Conservation (phyloP, 2,888 invertebrate genomes). For the Stenchaetothrips biformis region DNA sequence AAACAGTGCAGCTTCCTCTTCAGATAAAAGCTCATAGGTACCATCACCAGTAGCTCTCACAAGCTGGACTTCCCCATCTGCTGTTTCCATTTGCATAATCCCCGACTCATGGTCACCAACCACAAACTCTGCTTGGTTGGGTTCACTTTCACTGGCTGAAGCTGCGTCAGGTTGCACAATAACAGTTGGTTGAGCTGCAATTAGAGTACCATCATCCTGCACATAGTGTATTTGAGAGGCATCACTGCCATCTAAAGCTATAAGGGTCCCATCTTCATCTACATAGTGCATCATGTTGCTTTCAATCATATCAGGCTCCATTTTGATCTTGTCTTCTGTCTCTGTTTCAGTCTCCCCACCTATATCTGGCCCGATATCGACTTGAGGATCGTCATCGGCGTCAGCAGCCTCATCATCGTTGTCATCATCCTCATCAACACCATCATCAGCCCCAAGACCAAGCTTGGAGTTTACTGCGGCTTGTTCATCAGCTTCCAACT, state of each 20-base stretch:
- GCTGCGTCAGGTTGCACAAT: background rate
- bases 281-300: background rate
- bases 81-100: conserved; percentile 34
- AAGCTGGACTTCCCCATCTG: conserved; percentile 36
- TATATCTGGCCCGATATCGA: too few relatives aligned
- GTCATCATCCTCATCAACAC: conserved; percentile 11
- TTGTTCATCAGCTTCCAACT: conserved; percentile 2
- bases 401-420: background rate
- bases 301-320: background rate
- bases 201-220: conserved; percentile 34
- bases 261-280: conserved; percentile 4
- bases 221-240: conserved; percentile 33
- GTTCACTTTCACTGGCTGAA: background rate
- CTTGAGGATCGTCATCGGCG: too few relatives aligned
- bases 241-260: conserved; percentile 13
- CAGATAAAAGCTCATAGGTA: conserved; percentile 35
- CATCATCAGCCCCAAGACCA: conserved; percentile 4
- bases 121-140: conserved; percentile 1
- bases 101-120: background rate
- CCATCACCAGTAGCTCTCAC: conserved; percentile 36
- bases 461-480: too few relatives aligned
- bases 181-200: conserved; percentile 18
- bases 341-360: background rate
- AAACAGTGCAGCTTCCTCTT: conserved; percentile 36
- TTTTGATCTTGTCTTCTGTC: background rate